Evolutionary conservation across 2,113 vertebrate genomes (phyloP).

Genomic region (Chaetorhynchus papuensis): DNA sequence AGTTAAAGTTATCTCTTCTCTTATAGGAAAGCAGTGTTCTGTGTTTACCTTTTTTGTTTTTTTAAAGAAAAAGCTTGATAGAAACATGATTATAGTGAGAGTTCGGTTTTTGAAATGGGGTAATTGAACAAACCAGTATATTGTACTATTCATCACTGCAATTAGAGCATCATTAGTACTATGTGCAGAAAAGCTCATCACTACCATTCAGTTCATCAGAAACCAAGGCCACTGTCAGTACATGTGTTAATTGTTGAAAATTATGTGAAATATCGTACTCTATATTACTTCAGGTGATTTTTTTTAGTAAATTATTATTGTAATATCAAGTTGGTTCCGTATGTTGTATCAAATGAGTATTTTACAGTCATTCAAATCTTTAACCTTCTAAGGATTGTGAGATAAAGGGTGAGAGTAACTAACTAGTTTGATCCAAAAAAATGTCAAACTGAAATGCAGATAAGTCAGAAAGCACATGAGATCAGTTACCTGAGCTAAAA

Average conservation of each 20-base stretch:
- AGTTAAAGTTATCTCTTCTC: rapidly evolving
- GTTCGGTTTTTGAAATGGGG: not conserved
- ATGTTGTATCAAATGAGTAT: not conserved
- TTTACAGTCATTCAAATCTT: not conserved
- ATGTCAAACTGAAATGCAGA: not conserved
- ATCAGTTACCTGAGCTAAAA: not conserved
- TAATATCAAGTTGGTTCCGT: not conserved
- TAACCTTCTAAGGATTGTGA: not conserved
- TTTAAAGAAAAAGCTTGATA: not conserved
- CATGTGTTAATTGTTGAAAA: not conserved
- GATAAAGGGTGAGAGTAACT: not conserved
- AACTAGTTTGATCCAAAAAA: not conserved
- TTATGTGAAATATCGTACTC: not conserved
- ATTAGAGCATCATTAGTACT: not conserved
- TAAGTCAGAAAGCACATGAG: not conserved
- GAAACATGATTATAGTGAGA: not conserved
- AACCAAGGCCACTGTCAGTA: not conserved
- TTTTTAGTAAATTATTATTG: not conserved
- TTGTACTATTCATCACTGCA: not conserved
- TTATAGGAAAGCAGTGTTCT: not conserved
- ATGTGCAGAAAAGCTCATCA: not conserved
- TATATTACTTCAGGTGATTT: not conserved
- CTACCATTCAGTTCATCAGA: not conserved
- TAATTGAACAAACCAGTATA: not conserved
- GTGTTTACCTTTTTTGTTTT: not conserved